A percentile compares a stretch with the other conserved stretches of the same genome.
These are phyloP conservation scores for Equus quagga DNA, from an alignment of 2,113 vertebrate genomes.

Conservation along the genomic window DNA sequence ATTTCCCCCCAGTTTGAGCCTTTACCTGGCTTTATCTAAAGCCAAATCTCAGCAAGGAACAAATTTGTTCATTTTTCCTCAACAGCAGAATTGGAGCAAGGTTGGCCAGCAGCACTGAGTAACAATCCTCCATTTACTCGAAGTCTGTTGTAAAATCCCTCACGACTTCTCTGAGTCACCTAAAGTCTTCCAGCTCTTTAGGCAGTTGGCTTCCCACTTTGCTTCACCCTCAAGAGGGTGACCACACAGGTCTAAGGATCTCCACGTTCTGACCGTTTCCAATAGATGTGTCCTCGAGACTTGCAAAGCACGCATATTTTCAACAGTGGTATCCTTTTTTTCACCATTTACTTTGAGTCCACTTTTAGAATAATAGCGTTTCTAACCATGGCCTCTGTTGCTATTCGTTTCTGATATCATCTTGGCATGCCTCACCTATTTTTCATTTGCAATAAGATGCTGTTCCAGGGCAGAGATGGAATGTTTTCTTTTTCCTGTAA, in stretches of 20 bases:
- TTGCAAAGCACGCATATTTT: neutral
- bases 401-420: neutral
- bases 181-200: neutral
- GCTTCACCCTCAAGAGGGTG: neutral
- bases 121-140: neutral
- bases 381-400: neutral
- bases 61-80: neutral
- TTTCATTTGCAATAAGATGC: slow-evolving; percentile 42
- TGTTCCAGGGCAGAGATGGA: slow-evolving; percentile 53
- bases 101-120: neutral
- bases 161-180: neutral
- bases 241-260: neutral
- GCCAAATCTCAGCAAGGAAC: neutral
- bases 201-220: neutral
- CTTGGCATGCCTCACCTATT: slow-evolving; percentile 29
- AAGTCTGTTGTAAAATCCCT: neutral
- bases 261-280: neutral
- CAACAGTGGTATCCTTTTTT: neutral
- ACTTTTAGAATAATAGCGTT: neutral
- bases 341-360: neutral
- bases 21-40: neutral
- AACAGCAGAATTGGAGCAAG: neutral
- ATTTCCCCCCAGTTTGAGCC: neutral
- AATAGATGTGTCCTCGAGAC: neutral
- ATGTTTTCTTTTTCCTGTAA: slow-evolving; percentile 67